phyloP scores from a whole-genome alignment of 2,113 vertebrate genomes.

The Sus scrofa region T2T-Sscrofa CM000813.6:42693001-42693500 shows the following conservation, averaged over 20 bases:
- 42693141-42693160: background rate
- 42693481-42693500: no score
- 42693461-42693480: no score
- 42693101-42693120: background rate
- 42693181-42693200: background rate
- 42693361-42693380: background rate
- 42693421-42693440: no score
- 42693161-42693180: background rate
- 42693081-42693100: background rate
- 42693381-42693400: background rate
- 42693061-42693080: conserved; percentile 18
- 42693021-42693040: background rate
- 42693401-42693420: no score
- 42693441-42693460: no score
- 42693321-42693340: background rate
- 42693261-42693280: background rate
- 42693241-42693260: background rate
- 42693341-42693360: background rate
- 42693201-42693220: background rate
- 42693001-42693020: no score
- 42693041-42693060: background rate
- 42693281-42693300: background rate
- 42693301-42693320: conserved; percentile 9
- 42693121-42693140: background rate
- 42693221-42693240: background rate